Evolutionary conservation across 2,888 invertebrate species (phyloP).

Genomic region (Drepanosiphum platanoidis): DNA sequence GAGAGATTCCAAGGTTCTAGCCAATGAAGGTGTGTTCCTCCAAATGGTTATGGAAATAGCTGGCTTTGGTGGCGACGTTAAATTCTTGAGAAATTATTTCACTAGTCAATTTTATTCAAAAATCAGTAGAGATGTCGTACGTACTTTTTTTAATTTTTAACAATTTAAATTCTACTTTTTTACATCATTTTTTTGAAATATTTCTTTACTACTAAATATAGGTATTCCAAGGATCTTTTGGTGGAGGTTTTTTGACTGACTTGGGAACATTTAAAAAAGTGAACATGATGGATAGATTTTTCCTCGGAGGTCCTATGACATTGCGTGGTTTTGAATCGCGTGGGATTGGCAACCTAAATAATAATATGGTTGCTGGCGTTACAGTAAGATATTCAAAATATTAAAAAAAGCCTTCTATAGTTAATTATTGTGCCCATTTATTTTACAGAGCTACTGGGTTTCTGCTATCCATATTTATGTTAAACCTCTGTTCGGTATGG

Average conservation of each 20-base stretch:
- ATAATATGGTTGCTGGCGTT: slow-evolving; percentile 40
- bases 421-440: neutral
- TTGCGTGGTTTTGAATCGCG: slow-evolving; percentile 52
- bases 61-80: slow-evolving; percentile 59
- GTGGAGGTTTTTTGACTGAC: slow-evolving; percentile 51
- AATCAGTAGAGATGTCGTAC: slow-evolving; percentile 43
- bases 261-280: slow-evolving; percentile 54
- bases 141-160: slow-evolving; percentile 1
- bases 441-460: slow-evolving; percentile 54
- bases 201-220: neutral
- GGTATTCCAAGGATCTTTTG: slow-evolving; percentile 58
- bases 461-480: slow-evolving; percentile 56
- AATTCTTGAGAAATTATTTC: slow-evolving; percentile 54
- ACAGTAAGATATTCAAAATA: slow-evolving; percentile 30
- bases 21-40: slow-evolving; percentile 43
- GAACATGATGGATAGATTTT: slow-evolving; percentile 57
- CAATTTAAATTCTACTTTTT: neutral
- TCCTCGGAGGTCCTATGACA: slow-evolving; percentile 57
- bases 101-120: slow-evolving; percentile 51
- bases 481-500: slow-evolving; percentile 42
- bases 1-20: slow-evolving; percentile 54
- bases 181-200: neutral
- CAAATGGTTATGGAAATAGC: slow-evolving; percentile 60
- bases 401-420: neutral
- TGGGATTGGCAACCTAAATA: slow-evolving; percentile 46